Base-by-base conservation (phyloP, 2,888 invertebrate genomes). In the Dione juno region DNA sequence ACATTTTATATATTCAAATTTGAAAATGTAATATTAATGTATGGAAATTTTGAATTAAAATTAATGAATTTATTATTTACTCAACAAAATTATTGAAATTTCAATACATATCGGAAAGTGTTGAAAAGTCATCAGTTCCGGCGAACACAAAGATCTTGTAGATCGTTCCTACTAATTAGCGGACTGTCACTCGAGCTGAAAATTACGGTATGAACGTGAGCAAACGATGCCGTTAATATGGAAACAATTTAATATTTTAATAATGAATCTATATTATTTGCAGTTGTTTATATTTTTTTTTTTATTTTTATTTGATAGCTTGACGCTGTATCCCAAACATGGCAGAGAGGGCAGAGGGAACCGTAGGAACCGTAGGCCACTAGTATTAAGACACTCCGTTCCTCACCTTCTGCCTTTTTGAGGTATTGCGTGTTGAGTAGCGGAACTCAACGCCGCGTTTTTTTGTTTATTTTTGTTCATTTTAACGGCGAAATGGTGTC, bases 101-200 rank as follows among this genome's bases (percentile, higher is more conserved):
- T 3, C 48, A 10, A 16, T 16, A 50, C 19, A 10, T 6, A 57
- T 40, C 57, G 16, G 37, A 37, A 10, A 16, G 16, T 37, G 16
- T 61, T 35, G 28, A 61, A 28, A 45, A 11, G 61, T 61, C 59
- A 61, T 43, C 43, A n/a, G 43, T 43, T n/a, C 28, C n/a, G 10
- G 45, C 43, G 6, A 43, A 61, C 43, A 61, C 28, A 59, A 45
- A 61, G 61, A 61, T 61, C 45, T 45, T 28, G 28, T n/a, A 43
- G 61, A 45, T 61, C 61, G 45, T 45, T 45, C 11, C 28, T 1
- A 21, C 21, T 45, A 61, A 61, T 61, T 61, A 61, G 45, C 61
- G 28, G 43, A 35, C 28, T 28, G 45, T 45, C 28, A 43, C 45
- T 35, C 45, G 61, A 45, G 61, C 45, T n/a, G 61, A 45, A 61